These are phyloP conservation scores for Ptychodera flava DNA, from an alignment of 35 echinoderm and acorn worm species.

Conservation along the genomic window DNA sequence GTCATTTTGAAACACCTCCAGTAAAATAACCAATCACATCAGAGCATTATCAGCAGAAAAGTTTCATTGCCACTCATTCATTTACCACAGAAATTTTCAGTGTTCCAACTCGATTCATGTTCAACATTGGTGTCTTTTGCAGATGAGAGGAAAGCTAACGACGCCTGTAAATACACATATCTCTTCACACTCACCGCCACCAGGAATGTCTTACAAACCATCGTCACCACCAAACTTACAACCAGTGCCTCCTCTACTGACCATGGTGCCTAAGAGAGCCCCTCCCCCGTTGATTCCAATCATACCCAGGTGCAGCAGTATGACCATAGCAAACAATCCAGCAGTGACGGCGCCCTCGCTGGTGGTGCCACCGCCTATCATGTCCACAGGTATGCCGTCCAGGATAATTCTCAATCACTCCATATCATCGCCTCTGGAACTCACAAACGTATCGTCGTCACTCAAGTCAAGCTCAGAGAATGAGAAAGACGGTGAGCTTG, in stretches of 20 bases:
- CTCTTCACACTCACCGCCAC: slow-evolving; percentile 5
- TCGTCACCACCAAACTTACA: slow-evolving; percentile 66
- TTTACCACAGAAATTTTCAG: too few species aligned
- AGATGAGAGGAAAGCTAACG: background rate
- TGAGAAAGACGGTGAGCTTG: background rate
- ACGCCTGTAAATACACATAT: background rate
- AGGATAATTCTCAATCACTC: background rate
- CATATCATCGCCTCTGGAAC: background rate
- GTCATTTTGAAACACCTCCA: too few species aligned
- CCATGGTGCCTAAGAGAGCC: slow-evolving; percentile 44
- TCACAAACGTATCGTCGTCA: background rate
- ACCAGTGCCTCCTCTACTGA: slow-evolving; percentile 81
- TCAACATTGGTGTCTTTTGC: background rate
- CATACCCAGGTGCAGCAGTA: slow-evolving; percentile 37
- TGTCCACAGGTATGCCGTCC: background rate
- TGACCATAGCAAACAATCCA: background rate
- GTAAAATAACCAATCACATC: too few species aligned
- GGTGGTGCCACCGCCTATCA: background rate
- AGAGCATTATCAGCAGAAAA: too few species aligned
- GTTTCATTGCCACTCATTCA: too few species aligned
- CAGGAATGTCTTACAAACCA: slow-evolving; percentile 42
- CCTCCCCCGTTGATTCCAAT: slow-evolving; percentile 87
- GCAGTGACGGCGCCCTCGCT: background rate
- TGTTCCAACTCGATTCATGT: too few species aligned
- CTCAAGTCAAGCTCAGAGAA: too few species aligned